Evolutionary conservation across 92 coral and sea anemone genomes (phyloP).

Genomic region (Epizoanthus ramosus): DNA sequence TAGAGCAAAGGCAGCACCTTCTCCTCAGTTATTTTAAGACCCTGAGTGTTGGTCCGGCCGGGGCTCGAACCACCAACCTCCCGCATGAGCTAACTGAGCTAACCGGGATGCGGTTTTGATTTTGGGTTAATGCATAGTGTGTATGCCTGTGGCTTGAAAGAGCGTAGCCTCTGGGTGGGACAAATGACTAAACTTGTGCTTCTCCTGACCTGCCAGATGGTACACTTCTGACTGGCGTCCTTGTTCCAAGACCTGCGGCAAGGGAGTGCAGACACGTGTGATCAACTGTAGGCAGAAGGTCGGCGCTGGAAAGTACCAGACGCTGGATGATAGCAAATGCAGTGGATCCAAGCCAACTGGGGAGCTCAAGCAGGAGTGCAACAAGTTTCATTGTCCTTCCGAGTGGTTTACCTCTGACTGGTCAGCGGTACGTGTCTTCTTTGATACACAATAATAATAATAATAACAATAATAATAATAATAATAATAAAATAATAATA

Average conservation of each 20-base stretch:
- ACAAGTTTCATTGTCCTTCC: conserved; percentile 77
- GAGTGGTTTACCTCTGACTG: conserved; percentile 80
- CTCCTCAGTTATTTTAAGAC: no score
- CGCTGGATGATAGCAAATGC: conserved; percentile 59
- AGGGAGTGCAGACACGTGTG: conserved; percentile 76
- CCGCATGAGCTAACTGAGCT: no score
- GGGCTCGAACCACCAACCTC: no score
- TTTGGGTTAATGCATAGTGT: no score
- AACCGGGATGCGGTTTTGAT: no score
- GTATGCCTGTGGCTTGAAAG: no score
- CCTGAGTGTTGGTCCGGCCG: no score
- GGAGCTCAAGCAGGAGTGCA: conserved; percentile 67
- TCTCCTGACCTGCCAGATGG: conserved; percentile 63
- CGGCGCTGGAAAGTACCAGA: conserved; percentile 54
- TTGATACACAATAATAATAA: no score
- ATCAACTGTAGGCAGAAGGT: conserved; percentile 77
- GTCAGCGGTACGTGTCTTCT: conserved; percentile 70
- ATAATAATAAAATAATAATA: no score
- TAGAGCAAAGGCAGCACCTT: no score
- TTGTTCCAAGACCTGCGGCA: conserved; percentile 90
- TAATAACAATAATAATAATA: no score
- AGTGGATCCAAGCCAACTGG: conserved; percentile 55
- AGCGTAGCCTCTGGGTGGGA: no score
- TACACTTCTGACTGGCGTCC: conserved; percentile 85
- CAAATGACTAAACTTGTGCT: not conserved